Conservation (phyloP, 2,113 vertebrate species). For the Alectura lathami region DNA sequence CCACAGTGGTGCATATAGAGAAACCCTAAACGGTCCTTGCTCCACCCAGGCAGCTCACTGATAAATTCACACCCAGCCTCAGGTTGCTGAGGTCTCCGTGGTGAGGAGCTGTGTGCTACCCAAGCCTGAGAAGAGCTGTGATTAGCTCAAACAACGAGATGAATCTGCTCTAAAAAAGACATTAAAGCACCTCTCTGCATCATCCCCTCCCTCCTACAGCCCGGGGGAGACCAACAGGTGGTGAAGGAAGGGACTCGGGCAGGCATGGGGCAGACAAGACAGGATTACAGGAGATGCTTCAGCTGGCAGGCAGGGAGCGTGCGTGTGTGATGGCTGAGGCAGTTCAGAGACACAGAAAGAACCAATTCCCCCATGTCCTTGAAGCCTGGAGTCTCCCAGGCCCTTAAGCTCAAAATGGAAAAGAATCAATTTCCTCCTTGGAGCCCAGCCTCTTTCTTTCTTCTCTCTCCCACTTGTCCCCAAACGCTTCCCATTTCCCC, state of each 20-base stretch:
- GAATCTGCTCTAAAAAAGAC: background rate
- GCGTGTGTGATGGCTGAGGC: background rate
- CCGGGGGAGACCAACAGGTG: slow-evolving; percentile 12
- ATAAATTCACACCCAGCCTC: background rate
- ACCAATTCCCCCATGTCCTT: background rate
- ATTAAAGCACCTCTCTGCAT: background rate
- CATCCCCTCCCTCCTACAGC: background rate
- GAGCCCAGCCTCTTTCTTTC: background rate
- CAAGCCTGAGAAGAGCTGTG: background rate
- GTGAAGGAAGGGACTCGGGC: background rate
- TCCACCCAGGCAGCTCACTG: background rate
- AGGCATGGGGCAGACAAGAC: background rate
- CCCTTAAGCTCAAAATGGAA: slow-evolving; percentile 7
- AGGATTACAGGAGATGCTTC: background rate
- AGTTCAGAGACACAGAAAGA: background rate
- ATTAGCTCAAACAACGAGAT: background rate
- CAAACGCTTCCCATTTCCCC: slow-evolving; percentile 18
- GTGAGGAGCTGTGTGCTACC: background rate
- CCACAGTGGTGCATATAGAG: background rate
- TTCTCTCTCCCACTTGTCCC: slow-evolving; percentile 19
- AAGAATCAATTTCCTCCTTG: background rate
- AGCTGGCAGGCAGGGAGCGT: background rate
- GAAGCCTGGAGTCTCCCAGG: background rate
- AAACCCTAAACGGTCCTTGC: background rate
- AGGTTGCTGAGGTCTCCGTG: background rate